Percentiles rank a stretch among this genome's conserved stretches.
phyloP scores from a whole-genome alignment of 2,797 vertebrate species.

The Poeciliopsis gracilis region DNA sequence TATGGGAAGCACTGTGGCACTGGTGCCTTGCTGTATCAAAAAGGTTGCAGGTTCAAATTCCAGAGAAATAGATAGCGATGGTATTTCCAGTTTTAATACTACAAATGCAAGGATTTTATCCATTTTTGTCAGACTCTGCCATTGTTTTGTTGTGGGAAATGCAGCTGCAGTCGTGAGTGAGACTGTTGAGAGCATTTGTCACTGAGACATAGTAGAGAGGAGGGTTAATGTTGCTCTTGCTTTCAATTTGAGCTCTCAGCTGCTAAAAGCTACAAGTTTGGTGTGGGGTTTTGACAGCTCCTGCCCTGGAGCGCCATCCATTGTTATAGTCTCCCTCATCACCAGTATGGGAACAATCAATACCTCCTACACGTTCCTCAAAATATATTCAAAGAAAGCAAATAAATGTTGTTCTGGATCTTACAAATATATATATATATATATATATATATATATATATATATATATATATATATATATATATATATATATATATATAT shows the following conservation, averaged over 20 bases:
- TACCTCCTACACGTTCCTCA: constrained; percentile 15
- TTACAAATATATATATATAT: not conserved
- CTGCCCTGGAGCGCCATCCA: not conserved
- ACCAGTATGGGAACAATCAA: constrained; percentile 1
- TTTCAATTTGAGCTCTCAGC: constrained; percentile 7
- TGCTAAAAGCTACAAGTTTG: constrained; percentile 7
- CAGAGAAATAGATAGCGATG: not conserved
- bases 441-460: too few relatives aligned
- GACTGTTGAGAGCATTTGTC: not conserved
- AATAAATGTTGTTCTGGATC: constrained; percentile 14
- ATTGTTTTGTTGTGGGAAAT: not conserved
- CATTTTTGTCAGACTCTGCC: not conserved
- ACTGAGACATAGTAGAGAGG: not conserved
- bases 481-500: not conserved
- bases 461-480: not conserved
- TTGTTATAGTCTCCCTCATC: not conserved
- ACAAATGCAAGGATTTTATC: not conserved
- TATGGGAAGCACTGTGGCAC: not conserved
- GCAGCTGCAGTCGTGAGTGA: not conserved
- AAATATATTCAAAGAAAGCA: constrained; percentile 23
- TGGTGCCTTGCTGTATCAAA: not conserved
- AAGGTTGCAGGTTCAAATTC: not conserved
- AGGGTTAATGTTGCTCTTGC: constrained; percentile 5
- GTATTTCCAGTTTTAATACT: not conserved
- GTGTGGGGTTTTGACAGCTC: constrained; percentile 1